Base-by-base conservation (phyloP, 2,113 vertebrate genomes). In the Anthoscopus minutus region DNA sequence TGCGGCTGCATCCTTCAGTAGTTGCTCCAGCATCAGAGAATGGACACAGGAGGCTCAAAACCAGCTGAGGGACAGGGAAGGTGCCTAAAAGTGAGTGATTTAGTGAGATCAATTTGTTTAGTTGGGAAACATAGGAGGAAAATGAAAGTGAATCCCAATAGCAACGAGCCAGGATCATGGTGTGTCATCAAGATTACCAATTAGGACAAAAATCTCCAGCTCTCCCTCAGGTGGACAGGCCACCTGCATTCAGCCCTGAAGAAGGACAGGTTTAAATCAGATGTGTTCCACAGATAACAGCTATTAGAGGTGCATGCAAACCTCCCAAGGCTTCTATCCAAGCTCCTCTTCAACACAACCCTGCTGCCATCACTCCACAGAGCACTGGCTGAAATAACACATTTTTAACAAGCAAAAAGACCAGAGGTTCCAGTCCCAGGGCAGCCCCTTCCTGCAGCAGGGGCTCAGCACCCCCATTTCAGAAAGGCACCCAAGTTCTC, bases 1-100 rank as follows among this genome's bases (percentile, higher is more conserved):
- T 15, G 44, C 2, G 66, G 50, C 92, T 6, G 82, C 96, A 96
- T 96, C 86, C 96, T 96, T 66, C 82, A 66, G 14, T n/a, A 56
- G 24, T 31, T 76, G 57, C 64, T 86, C 53, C 28, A 30, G 9
- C 76, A 77, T 86, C 94, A 90, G 71, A 38, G 50, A 7, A 40
- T 3, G 35, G 13, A 24, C 4, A 12, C 14, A 20, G 11, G 21
- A 31, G 80, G 16, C 80, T 83, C 7, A 6, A 38, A 66, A 50
- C 8, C 92, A 78, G 69, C 51, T 58, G 81, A 73, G 77, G 62
- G 61, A 54, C 1, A 0, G 67, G 56, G 47, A 77, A n/a, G 62
- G 21, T 22, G 64, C 82, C 92, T 96, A 11, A 4, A 94, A 87
- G 84, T 13, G 85, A 96, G 57, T 72, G 73, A 94, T 73, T 76